phyloP scores from a whole-genome alignment of 2,888 invertebrate genomes.

The Deilephila porcellus region DNA sequence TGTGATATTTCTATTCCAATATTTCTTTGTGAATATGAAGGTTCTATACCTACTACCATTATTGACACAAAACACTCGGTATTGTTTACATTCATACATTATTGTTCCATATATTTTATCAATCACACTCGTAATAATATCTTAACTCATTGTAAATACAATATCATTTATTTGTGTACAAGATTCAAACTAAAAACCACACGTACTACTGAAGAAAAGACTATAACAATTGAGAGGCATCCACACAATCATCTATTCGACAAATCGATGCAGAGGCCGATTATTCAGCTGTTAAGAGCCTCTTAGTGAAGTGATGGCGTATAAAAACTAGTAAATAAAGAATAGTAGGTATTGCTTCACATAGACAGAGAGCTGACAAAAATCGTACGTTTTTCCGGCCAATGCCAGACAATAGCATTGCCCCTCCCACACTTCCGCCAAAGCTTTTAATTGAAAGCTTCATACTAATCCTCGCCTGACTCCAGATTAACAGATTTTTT shows the following conservation, averaged over 20 bases:
- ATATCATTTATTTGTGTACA: constrained; percentile 8
- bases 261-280: too few relatives aligned
- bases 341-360: too few relatives aligned
- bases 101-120: neutral
- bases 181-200: neutral
- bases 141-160: constrained; percentile 21
- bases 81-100: neutral
- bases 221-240: neutral
- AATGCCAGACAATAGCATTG: too few relatives aligned
- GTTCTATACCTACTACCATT: neutral
- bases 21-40: neutral
- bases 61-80: constrained; percentile 7
- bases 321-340: too few relatives aligned
- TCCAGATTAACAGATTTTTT: too few relatives aligned
- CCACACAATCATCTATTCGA: neutral
- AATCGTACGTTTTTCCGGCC: too few relatives aligned
- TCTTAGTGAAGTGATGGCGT: too few relatives aligned
- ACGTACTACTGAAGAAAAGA: neutral
- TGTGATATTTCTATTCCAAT: neutral
- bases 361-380: too few relatives aligned
- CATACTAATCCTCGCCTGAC: too few relatives aligned
- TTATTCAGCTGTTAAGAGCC: too few relatives aligned
- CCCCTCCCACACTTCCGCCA: too few relatives aligned
- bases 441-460: too few relatives aligned
- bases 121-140: constrained; percentile 7